phyloP scores from a whole-genome alignment of 2,113 vertebrate species.

The Pseudopodoces humilis region DNA sequence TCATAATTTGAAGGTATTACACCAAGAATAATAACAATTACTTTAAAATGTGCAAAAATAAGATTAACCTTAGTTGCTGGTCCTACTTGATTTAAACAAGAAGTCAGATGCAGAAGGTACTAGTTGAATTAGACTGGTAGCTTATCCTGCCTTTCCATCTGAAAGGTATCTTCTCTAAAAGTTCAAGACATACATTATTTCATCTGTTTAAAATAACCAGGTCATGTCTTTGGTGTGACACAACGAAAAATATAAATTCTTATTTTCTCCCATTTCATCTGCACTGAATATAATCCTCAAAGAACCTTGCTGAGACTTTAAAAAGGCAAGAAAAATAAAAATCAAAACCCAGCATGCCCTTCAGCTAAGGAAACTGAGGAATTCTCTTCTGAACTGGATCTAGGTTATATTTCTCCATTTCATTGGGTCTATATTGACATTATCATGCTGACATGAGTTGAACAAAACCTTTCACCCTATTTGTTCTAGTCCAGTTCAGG shows the following conservation, averaged over 20 bases:
- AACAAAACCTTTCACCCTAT: neutral
- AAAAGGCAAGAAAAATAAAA: neutral
- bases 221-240: neutral
- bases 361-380: neutral
- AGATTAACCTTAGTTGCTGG: neutral
- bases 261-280: neutral
- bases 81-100: neutral
- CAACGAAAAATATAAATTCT: neutral
- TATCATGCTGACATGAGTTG: neutral
- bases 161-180: neutral
- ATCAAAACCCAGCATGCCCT: neutral
- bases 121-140: neutral
- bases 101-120: neutral
- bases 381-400: neutral
- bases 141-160: neutral
- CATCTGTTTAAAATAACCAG: neutral
- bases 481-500: neutral
- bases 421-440: neutral
- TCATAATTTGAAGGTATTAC: neutral
- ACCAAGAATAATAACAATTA: neutral
- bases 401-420: neutral
- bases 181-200: fast-evolving
- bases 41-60: neutral
- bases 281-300: neutral
- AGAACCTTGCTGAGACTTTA: neutral